Evolutionary conservation across 2,113 vertebrate species (phyloP).

Genomic region (Boulengeromyrus knoepffleri): DNA sequence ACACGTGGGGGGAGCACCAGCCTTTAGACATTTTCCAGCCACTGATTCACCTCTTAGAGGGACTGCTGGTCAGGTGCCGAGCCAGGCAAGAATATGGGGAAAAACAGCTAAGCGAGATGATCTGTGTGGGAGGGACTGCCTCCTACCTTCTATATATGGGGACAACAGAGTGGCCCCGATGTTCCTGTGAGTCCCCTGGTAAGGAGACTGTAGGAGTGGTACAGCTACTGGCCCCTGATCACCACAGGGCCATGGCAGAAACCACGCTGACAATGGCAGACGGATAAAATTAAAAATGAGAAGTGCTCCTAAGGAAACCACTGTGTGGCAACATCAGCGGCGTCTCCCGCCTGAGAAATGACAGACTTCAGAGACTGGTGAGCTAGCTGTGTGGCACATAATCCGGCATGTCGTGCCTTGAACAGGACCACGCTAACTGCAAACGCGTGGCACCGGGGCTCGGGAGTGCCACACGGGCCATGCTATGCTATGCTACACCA

Average conservation of each 20-base stretch:
- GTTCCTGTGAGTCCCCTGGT: slow-evolving; percentile 2
- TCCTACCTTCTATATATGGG: not conserved
- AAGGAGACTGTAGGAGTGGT: slow-evolving; percentile 19
- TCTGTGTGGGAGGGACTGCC: not conserved
- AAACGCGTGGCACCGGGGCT: not conserved
- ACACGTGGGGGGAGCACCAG: not conserved
- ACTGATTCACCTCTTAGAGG: not conserved
- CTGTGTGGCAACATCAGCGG: not conserved
- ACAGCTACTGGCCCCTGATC: not conserved
- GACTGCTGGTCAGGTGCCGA: not conserved
- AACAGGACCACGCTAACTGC: not conserved
- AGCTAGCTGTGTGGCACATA: not conserved
- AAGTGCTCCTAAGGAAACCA: not conserved
- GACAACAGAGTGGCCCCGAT: not conserved
- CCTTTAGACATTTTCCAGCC: not conserved
- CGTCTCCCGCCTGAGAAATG: not conserved
- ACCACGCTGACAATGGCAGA: not conserved
- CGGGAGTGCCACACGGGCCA: not conserved
- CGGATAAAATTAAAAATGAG: not conserved
- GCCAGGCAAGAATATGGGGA: not conserved
- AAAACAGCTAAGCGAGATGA: not conserved
- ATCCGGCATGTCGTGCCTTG: not conserved
- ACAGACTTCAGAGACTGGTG: too few relatives aligned
- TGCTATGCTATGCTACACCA: not conserved
- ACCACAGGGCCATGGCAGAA: not conserved